A percentile compares a stretch with the other conserved stretches of the same genome.
Conservation (phyloP, 2,888 invertebrate genomes). For the Allygus modestus region DNA sequence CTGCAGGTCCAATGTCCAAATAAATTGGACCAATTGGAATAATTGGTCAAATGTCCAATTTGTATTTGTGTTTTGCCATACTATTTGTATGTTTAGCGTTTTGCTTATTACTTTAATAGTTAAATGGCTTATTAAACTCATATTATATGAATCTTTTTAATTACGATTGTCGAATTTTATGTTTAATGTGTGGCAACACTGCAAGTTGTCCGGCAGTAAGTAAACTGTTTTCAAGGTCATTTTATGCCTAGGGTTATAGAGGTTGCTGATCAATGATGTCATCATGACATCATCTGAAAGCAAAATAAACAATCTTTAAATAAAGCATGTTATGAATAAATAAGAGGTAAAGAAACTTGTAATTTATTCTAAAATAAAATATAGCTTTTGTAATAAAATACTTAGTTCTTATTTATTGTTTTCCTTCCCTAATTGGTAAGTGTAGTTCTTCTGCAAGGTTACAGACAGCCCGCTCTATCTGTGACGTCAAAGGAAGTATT, state of each 20-base stretch:
- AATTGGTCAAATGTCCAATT: too few species aligned
- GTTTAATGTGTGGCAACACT: background rate
- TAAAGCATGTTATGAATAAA: background rate
- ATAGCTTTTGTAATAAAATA: background rate
- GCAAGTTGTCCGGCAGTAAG: constrained; percentile 31
- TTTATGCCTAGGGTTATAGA: constrained; percentile 67
- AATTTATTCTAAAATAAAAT: constrained; percentile 16
- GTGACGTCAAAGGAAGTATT: constrained; percentile 64
- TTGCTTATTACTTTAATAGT: too few species aligned
- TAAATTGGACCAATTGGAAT: too few species aligned
- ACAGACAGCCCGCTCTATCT: constrained; percentile 60
- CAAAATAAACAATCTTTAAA: constrained; percentile 18
- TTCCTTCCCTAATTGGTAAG: constrained; percentile 9
- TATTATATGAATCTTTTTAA: too few species aligned
- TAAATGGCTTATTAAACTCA: too few species aligned
- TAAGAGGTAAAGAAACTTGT: background rate
- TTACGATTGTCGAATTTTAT: too few species aligned
- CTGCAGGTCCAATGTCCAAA: too few species aligned
- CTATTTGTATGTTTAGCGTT: too few species aligned
- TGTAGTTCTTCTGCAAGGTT: constrained; percentile 53
- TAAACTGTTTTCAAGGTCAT: constrained; percentile 67
- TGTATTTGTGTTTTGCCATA: too few species aligned
- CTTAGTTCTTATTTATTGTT: background rate
- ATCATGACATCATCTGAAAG: constrained; percentile 68
- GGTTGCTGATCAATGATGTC: constrained; percentile 69